Percentiles rank a stretch among this genome's conserved stretches.
Conservation (phyloP, 2,113 vertebrate species). For the Notiomystis cincta region DNA sequence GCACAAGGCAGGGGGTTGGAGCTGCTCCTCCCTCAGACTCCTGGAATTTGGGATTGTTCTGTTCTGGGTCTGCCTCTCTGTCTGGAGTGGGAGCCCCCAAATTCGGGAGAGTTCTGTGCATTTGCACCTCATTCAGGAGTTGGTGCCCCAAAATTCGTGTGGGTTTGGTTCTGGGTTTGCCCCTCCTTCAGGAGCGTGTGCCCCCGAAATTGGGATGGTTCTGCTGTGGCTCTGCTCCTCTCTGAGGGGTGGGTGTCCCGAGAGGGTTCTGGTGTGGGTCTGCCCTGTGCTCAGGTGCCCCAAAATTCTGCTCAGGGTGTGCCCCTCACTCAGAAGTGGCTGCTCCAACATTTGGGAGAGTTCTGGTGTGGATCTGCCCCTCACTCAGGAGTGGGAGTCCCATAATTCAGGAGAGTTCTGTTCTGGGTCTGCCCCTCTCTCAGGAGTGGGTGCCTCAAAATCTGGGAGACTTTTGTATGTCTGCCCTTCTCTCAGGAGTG, state of each 20-base stretch:
- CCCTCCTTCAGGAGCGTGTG: background rate
- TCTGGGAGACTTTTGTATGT: background rate
- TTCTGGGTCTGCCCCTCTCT: background rate
- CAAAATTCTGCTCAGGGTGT: background rate
- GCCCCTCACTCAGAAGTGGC: background rate
- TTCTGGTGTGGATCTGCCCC: background rate
- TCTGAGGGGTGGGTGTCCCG: fast-evolving
- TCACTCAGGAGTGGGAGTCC: fast-evolving
- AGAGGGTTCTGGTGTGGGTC: background rate
- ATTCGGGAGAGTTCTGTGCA: background rate
- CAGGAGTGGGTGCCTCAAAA: too few species aligned
- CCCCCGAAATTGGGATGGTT: background rate
- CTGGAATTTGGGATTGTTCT: background rate
- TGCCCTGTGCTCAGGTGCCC: background rate
- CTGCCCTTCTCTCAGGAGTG: background rate
- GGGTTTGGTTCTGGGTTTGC: background rate
- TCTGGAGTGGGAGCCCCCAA: too few species aligned
- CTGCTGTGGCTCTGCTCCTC: background rate
- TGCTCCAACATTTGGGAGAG: background rate
- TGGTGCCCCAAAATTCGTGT: background rate
- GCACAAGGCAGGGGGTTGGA: too few species aligned
- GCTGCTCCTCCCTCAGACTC: background rate
- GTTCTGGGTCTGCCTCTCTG: background rate
- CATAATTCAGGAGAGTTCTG: background rate
- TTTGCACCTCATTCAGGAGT: background rate